These are phyloP conservation scores for Hypocryptadius cinnamomeus DNA, from an alignment of 2,113 vertebrate species.

Conservation along the genomic window DNA sequence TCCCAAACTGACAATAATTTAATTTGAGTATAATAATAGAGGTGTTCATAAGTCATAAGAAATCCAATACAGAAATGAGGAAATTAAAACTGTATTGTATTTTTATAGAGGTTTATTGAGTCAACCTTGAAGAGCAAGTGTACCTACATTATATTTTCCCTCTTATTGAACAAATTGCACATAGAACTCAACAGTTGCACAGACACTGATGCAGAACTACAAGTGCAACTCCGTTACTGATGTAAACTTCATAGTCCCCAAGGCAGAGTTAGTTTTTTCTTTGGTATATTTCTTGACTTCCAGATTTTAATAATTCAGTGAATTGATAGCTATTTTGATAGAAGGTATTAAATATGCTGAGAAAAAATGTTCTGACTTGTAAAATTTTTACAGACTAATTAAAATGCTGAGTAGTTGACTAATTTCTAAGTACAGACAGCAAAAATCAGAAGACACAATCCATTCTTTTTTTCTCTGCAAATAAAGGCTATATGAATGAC, in stretches of 20 bases:
- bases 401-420: neutral
- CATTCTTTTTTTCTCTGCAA: neutral
- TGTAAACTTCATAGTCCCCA: neutral
- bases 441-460: neutral
- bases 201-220: neutral
- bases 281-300: neutral
- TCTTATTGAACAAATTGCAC: neutral
- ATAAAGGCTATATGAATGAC: neutral
- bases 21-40: neutral
- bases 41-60: neutral
- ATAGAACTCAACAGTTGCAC: neutral
- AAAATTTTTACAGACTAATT: neutral
- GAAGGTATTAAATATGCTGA: neutral
- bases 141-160: neutral
- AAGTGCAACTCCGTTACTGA: neutral
- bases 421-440: neutral
- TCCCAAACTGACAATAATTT: neutral
- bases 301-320: neutral
- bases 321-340: neutral
- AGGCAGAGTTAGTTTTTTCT: neutral
- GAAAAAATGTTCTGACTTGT: neutral
- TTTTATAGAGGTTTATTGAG: neutral
- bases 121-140: neutral
- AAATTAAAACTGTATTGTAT: neutral
- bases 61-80: neutral